Conservation (phyloP, 2,113 vertebrate genomes). For the Chaetura pelagica region DNA sequence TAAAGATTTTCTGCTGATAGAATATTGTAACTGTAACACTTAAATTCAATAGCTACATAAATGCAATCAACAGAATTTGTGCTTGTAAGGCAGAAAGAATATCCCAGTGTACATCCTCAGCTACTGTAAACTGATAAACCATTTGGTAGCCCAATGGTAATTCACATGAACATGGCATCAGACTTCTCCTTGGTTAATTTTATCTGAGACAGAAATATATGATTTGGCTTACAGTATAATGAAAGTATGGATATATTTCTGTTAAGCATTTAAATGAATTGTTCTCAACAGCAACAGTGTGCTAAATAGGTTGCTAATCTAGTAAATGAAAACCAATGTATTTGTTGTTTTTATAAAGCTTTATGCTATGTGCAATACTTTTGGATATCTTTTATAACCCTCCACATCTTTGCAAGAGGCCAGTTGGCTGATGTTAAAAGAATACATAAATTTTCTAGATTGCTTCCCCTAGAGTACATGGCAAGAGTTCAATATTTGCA, state of each 20-base stretch:
- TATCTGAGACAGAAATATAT: neutral
- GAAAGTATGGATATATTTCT: neutral
- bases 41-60: neutral
- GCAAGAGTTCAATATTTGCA: conserved; percentile 47
- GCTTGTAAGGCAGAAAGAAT: neutral
- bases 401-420: neutral
- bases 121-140: neutral
- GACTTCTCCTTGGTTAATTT: neutral
- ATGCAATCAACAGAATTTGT: neutral
- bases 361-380: neutral
- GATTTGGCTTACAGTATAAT: neutral
- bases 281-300: neutral
- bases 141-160: neutral
- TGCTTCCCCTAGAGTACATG: neutral
- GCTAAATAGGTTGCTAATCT: neutral
- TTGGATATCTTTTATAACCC: neutral
- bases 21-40: neutral
- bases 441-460: conserved; percentile 3
- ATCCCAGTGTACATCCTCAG: neutral
- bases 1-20: neutral
- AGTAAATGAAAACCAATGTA: neutral
- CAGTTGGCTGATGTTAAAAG: conserved; percentile 17
- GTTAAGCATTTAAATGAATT: neutral
- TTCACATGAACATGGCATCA: neutral
- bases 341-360: conserved; percentile 24